Evolutionary conservation across 2,113 vertebrate genomes (phyloP).

Genomic region (Porphyrio hochstetteri): DNA sequence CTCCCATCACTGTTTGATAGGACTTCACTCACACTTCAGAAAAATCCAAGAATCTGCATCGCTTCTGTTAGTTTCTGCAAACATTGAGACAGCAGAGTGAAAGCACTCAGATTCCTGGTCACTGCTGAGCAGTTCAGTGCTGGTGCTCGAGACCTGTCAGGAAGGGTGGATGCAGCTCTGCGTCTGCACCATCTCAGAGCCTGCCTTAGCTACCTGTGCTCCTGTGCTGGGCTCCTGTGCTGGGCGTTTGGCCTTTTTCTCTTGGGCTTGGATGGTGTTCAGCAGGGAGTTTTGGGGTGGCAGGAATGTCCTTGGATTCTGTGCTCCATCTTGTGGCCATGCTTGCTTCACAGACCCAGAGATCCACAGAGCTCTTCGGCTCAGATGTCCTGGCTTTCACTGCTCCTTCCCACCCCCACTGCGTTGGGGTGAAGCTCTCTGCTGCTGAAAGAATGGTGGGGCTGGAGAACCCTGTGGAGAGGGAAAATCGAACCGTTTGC

Average conservation of each 20-base stretch:
- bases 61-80: background rate
- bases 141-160: background rate
- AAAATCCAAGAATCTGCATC: background rate
- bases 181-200: background rate
- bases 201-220: background rate
- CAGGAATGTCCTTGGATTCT: background rate
- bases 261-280: background rate
- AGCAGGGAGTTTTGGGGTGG: background rate
- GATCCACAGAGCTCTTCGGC: background rate
- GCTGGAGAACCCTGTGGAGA: background rate
- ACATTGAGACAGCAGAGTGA: background rate
- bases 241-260: background rate
- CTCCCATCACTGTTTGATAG: background rate
- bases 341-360: background rate
- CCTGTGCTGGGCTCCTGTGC: background rate
- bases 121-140: background rate
- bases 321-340: slow-evolving; percentile 43
- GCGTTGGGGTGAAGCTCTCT: background rate
- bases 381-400: background rate
- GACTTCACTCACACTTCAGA: background rate
- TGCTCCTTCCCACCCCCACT: background rate
- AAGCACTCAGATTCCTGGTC: background rate
- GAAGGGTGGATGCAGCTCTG: background rate
- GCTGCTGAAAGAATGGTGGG: background rate
- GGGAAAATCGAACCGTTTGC: background rate